Base-by-base conservation (phyloP, 2,888 invertebrate species). In the Hydrotaea cyrtoneurina region DNA sequence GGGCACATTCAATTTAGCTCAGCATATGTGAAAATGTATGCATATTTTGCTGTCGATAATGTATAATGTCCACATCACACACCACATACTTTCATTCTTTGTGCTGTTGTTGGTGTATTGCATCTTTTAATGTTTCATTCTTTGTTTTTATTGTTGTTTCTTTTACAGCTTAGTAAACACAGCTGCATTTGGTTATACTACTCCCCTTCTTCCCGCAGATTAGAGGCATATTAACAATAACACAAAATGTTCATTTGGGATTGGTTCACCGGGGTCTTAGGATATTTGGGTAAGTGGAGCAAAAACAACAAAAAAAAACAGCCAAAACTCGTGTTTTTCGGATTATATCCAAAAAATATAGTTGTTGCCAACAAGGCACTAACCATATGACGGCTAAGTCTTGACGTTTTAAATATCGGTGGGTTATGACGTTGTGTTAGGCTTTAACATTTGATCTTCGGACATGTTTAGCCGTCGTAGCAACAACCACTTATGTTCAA, bases 251-350 rank as follows among this genome's bases (percentile, higher is more conserved):
- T 98, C 94, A 96, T 98, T 94, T 96, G 97, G 96, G 98, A 98
- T 93, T 98, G 98, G 97, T 96, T 98, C 92, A 97, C 97, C 93
- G 97, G 97, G 90, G 97, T 98, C 92, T 94, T 98, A 92, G 97
- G 97, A 93, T 98, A 97, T 93, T 95, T 98, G 93, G 98, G 98
- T 97, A 93, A 96, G 95, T 88, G 36, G 13, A 62, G 31, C 62
- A 62, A 21, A 31, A 59, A 62, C 62, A 36, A 31, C 31, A 17
- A 26, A 36, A 3, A n/a, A 1, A 26, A 23, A 23, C 59, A 10
- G 57, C 80, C 69, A 26, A 46, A 43, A 39, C n/a, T n/a, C n/a
- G n/a, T n/a, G n/a, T n/a, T n/a, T n/a, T n/a, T n/a, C n/a, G n/a
- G 15, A 74, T 8, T 53, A 74, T 64, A 76, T 13, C 50, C 50